Evolutionary conservation across 2,888 invertebrate genomes (phyloP).

Genomic region (Lingula anatina): DNA sequence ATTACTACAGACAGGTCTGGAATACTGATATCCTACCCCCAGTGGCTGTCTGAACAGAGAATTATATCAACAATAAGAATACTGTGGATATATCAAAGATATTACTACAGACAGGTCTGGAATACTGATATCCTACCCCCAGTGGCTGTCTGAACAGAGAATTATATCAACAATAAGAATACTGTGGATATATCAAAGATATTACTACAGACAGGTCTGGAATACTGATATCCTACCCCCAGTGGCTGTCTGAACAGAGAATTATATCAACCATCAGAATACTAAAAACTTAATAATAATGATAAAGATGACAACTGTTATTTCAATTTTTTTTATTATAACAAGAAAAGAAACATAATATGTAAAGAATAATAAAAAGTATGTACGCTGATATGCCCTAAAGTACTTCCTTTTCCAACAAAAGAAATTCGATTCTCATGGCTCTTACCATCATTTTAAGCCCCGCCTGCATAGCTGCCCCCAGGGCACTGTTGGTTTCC

Average conservation of each 20-base stretch:
- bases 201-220: too few species aligned
- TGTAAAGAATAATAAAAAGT: too few species aligned
- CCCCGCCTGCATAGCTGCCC: constrained; percentile 87
- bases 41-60: neutral
- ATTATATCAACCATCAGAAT: neutral
- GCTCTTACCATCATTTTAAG: constrained; percentile 78
- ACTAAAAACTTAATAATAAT: neutral
- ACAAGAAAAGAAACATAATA: too few species aligned
- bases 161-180: neutral
- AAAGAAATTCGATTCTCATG: neutral
- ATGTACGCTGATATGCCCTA: too few species aligned
- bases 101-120: too few species aligned
- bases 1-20: too few species aligned
- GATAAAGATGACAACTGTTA: too few species aligned
- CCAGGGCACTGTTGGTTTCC: constrained; percentile 79
- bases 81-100: neutral
- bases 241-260: neutral
- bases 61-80: neutral
- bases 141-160: neutral
- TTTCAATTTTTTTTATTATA: too few species aligned
- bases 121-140: neutral
- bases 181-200: neutral
- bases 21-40: neutral
- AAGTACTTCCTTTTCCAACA: neutral
- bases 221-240: neutral